Evolutionary conservation across 2,888 invertebrate species (phyloP).

Genomic region (Sipha maydis): DNA sequence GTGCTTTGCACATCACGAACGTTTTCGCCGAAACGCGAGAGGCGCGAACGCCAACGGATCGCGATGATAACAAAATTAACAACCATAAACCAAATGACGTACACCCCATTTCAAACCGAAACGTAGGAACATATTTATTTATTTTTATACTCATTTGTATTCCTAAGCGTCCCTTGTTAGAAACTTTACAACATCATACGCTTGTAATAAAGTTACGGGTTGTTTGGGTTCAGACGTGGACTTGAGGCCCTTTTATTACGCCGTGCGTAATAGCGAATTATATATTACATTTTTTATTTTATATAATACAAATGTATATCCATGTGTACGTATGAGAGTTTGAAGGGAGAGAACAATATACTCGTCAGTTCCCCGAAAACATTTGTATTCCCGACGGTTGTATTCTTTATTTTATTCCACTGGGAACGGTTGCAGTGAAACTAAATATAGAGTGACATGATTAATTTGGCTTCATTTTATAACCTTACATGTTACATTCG

Average conservation of each 20-base stretch:
- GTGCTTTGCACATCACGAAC: too few species aligned
- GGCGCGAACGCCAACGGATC: neutral
- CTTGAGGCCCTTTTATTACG: slow-evolving; percentile 17
- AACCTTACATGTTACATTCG: neutral
- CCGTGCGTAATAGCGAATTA: neutral
- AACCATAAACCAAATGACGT: slow-evolving; percentile 10
- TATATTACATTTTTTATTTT: neutral
- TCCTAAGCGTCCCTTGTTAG: slow-evolving; percentile 23
- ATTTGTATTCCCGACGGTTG: neutral
- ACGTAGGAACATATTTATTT: neutral
- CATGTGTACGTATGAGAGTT: too few species aligned
- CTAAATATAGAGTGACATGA: slow-evolving; percentile 9
- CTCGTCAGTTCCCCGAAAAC: neutral
- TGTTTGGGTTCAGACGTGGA: neutral
- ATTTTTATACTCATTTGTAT: neutral
- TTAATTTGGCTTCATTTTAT: slow-evolving; percentile 21
- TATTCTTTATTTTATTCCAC: neutral
- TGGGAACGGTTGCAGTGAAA: neutral
- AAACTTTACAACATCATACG: slow-evolving; percentile 27
- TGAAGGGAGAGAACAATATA: neutral
- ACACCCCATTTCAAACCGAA: neutral
- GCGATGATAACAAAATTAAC: neutral
- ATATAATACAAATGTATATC: neutral
- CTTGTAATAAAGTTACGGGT: slow-evolving; percentile 29
- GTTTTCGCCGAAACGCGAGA: neutral